A percentile compares a stretch with the other conserved stretches of the same genome.
Conservation (phyloP, 2,888 invertebrate species). For the Torymus aiolomorphi region DNA sequence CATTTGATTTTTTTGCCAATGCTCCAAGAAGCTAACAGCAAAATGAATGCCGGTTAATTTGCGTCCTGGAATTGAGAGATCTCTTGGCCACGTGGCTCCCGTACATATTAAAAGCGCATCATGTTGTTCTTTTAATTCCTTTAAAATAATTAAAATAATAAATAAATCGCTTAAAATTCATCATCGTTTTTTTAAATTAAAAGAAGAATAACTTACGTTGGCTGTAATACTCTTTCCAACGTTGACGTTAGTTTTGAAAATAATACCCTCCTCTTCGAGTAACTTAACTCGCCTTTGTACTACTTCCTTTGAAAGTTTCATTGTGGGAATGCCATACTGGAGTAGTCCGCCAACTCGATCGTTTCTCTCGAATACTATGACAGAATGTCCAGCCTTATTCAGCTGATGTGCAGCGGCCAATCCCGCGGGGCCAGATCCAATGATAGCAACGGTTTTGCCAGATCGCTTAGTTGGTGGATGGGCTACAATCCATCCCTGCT, state of each 20-base stretch:
- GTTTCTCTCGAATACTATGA: constrained; percentile 97
- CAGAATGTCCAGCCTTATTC: constrained; percentile 97
- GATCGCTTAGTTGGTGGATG: constrained; percentile 86
- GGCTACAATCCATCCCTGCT: constrained; percentile 94
- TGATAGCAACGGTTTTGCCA: constrained; percentile 89
- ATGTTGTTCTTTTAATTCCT: constrained; percentile 70
- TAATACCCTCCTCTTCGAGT: constrained; percentile 91
- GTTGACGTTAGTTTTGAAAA: constrained; percentile 91
- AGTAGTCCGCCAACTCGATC: constrained; percentile 95
- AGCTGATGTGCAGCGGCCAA: constrained; percentile 97
- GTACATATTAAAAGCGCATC: constrained; percentile 93
- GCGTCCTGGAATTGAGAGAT: constrained; percentile 90
- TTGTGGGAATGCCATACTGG: constrained; percentile 98
- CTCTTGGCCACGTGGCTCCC: constrained; percentile 98
- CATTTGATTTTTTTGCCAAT: constrained; percentile 96
- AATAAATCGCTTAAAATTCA: not conserved
- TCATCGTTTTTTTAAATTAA: not conserved
- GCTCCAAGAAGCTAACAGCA: constrained; percentile 98
- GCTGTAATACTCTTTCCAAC: constrained; percentile 94
- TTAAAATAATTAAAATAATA: constrained; percentile 31
- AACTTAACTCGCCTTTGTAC: constrained; percentile 92
- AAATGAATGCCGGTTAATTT: constrained; percentile 95
- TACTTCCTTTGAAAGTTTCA: constrained; percentile 97
- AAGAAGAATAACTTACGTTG: constrained; percentile 68
- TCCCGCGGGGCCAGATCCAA: constrained; percentile 96